phyloP scores from a whole-genome alignment of 2,888 invertebrate species.

The Synanthedon tipuliformis region DNA sequence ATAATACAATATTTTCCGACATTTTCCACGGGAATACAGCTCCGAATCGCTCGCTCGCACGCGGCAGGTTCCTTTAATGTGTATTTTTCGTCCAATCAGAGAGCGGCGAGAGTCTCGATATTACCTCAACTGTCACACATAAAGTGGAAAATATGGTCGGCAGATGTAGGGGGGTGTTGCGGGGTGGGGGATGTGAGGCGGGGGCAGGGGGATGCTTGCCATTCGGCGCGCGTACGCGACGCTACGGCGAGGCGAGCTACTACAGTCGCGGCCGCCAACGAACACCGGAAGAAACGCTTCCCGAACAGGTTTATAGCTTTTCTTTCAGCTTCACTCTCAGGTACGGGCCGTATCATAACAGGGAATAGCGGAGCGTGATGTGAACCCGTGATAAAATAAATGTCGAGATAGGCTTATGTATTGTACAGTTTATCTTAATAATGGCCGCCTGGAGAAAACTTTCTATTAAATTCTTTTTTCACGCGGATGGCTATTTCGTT shows the following conservation, averaged over 20 bases:
- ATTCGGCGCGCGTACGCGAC: constrained; percentile 47
- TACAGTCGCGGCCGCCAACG: constrained; percentile 37
- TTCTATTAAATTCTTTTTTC: constrained; percentile 60
- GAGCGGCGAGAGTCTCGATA: constrained; percentile 71
- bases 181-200: constrained; percentile 10
- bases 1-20: constrained; percentile 72
- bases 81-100: constrained; percentile 72
- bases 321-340: constrained; percentile 68
- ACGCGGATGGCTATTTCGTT: constrained; percentile 12
- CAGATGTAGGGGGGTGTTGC: constrained; percentile 48
- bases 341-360: constrained; percentile 71
- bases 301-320: constrained; percentile 70
- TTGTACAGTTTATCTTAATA: constrained; percentile 72
- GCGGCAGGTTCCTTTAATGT: constrained; percentile 71
- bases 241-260: constrained; percentile 66
- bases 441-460: constrained; percentile 65
- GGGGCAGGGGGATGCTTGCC: constrained; percentile 12
- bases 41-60: constrained; percentile 68
- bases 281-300: constrained; percentile 5
- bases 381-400: constrained; percentile 71
- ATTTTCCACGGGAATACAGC: constrained; percentile 72
- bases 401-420: constrained; percentile 71
- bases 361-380: constrained; percentile 70
- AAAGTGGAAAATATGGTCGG: constrained; percentile 73
- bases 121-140: constrained; percentile 73